Evolutionary conservation across 2,113 vertebrate species (phyloP).

Genomic region (Anseranas semipalmata): DNA sequence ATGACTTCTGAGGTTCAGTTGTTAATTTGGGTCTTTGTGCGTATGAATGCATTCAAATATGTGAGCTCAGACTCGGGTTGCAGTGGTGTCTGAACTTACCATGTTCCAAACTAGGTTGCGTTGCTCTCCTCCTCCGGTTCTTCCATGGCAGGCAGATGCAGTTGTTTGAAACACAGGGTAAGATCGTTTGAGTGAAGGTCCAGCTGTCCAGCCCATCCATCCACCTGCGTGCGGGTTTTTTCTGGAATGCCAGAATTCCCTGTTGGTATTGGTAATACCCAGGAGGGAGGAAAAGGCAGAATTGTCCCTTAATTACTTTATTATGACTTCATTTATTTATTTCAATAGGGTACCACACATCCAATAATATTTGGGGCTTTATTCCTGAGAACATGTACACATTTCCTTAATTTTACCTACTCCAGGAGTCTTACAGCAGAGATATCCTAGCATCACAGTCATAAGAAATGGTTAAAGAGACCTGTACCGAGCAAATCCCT

Average conservation of each 20-base stretch:
- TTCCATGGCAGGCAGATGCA: background rate
- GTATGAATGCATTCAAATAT: background rate
- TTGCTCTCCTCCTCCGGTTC: background rate
- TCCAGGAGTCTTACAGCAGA: rapidly evolving
- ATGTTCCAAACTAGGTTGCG: background rate
- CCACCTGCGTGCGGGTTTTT: background rate
- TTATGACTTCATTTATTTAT: background rate
- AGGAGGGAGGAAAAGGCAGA: background rate
- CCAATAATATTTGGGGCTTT: background rate
- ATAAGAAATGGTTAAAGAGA: background rate
- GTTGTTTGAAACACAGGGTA: background rate
- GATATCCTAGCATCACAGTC: background rate
- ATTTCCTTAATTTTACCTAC: background rate
- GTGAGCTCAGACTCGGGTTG: background rate
- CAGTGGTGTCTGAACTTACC: background rate
- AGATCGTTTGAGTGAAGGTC: background rate
- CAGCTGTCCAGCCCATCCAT: background rate
- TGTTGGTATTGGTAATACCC: background rate
- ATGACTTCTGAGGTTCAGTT: background rate
- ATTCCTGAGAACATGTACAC: background rate
- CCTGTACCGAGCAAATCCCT: background rate
- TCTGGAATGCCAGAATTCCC: background rate
- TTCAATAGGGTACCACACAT: background rate
- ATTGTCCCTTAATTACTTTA: background rate
- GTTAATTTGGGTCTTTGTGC: background rate